Evolutionary conservation across 2,797 vertebrate species (phyloP), one percentile per base, ranked within the genome.

Genomic region (Lepilemur septentrionalis): DNA sequence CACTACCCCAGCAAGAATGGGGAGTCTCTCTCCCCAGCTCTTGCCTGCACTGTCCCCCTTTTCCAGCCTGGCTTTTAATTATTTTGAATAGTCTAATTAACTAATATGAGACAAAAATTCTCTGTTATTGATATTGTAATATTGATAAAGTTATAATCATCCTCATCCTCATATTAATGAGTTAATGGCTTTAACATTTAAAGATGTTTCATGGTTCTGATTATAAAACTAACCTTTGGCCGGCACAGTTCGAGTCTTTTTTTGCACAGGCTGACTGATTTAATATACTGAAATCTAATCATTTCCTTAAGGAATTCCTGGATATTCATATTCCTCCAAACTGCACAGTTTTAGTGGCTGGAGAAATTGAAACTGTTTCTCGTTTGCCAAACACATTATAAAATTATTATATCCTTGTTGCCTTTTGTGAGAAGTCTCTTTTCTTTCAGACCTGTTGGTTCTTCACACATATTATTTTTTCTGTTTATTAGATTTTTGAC

Each of bases 181-280:
- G 93, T 76, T 96, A 92, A 81, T 89, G 30, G 46, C 94, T 67
- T 69, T 97, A 97, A 83, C 72, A 89, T 97, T 97, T 96, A 96
- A 96, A 98, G 96, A 73, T 1, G 43, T 96, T 96, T 97, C 72
- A 50, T 35, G 89, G 76, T 61, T 93, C 79, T 69, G 92, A 79
- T 93, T 83, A 81, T 91, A 92, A 95, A 93, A 95, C 91, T 80
- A 90, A 97, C 63, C 97, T 97, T 79, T 97, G 63, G 20, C 89
- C 2, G 7, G 55, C 3, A 12, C 22, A 43, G 76, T 69, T 52
- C 8, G 35, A 81, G 61, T 81, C 4, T 65, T 93, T 93, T 93
- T 93, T 67, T 46, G 61, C 25, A 25, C 75, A 41, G 50, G 41
- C 2, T n/a, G 4, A 12, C 6, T 92, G 89, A 50, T 18, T 93